Conservation (phyloP, 2,888 invertebrate genomes). For the Trissolcus japonicus region DNA sequence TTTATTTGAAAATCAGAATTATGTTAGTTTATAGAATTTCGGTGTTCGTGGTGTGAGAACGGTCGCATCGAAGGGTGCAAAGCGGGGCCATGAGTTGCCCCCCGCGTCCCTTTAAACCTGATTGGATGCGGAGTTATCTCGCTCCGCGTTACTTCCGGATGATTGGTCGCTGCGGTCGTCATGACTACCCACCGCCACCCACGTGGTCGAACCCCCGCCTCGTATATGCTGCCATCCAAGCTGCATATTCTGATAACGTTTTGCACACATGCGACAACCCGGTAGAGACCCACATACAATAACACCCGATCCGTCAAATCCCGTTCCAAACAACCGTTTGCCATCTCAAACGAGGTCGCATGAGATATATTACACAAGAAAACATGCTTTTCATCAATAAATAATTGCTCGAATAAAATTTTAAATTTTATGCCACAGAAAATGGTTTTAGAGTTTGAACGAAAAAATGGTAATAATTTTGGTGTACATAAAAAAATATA, state of each 20-base stretch:
- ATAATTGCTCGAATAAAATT: too few species aligned
- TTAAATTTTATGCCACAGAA: too few species aligned
- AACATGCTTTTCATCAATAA: not conserved
- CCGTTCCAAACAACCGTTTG: constrained; percentile 42
- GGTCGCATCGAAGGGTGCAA: constrained; percentile 61
- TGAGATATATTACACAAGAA: not conserved
- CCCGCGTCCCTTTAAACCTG: constrained; percentile 74
- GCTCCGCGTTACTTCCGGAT: constrained; percentile 76
- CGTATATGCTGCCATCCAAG: constrained; percentile 54
- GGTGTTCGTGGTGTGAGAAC: constrained; percentile 68
- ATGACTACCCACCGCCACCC: constrained; percentile 74
- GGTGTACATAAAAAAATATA: too few species aligned
- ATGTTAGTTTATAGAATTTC: constrained; percentile 66
- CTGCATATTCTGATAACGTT: constrained; percentile 57
- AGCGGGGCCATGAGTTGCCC: constrained; percentile 59
- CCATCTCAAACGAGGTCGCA: constrained; percentile 1
- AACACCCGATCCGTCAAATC: constrained; percentile 26
- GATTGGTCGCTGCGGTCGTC: constrained; percentile 76
- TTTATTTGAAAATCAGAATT: too few species aligned
- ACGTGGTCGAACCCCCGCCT: constrained; percentile 62
- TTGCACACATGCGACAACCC: constrained; percentile 34
- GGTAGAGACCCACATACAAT: constrained; percentile 4
- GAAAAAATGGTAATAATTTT: too few species aligned
- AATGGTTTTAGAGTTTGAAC: too few species aligned
- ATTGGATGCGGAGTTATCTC: constrained; percentile 77